Evolutionary conservation across 2,888 invertebrate genomes (phyloP).

Genomic region (Ormia ochracea): DNA sequence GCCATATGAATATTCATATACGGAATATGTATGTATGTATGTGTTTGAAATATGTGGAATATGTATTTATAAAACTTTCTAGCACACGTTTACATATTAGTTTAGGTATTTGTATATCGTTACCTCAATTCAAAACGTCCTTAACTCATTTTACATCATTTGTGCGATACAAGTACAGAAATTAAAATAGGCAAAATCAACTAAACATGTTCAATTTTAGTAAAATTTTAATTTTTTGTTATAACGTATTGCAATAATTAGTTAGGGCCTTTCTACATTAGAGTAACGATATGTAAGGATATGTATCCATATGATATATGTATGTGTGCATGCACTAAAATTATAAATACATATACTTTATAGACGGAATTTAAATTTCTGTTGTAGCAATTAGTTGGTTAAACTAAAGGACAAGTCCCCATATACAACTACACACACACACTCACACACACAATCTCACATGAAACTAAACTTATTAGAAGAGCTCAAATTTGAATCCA

Average conservation of each 20-base stretch:
- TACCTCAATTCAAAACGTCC: no score
- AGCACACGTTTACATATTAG: neutral
- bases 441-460: neutral
- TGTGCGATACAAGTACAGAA: no score
- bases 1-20: neutral
- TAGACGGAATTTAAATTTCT: slow-evolving; percentile 36
- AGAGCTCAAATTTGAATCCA: no score
- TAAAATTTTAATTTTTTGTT: no score
- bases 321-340: neutral
- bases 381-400: slow-evolving; percentile 39
- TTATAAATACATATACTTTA: slow-evolving; percentile 21
- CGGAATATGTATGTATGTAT: neutral
- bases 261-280: no score
- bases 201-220: no score
- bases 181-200: no score
- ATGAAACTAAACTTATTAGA: neutral
- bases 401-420: slow-evolving; percentile 31
- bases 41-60: neutral
- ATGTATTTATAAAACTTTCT: neutral
- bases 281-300: neutral
- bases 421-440: neutral
- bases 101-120: no score
- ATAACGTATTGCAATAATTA: no score
- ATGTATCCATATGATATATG: neutral
- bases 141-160: no score